Evolutionary conservation across 37 sponge, comb jelly and placozoan species (phyloP), one percentile per base, ranked within the genome.

Genomic region (Beroe ovata): DNA sequence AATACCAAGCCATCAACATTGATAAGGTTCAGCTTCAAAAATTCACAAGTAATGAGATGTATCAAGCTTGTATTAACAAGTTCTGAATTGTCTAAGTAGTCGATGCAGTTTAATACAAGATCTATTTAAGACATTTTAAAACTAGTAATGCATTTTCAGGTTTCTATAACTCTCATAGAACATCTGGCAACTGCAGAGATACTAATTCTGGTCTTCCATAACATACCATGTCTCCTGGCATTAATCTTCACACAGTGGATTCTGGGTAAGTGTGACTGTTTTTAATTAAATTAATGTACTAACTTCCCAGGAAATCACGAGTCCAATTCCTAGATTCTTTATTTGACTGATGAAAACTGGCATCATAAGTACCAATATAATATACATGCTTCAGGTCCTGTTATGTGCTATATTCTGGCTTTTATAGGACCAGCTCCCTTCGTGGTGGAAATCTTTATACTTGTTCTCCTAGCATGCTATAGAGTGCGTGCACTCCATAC

Each of bases 371-470:
- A n/a, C n/a, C n/a, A n/a, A n/a, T n/a, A n/a, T n/a, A n/a, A n/a
- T n/a, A n/a, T n/a, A n/a, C n/a, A n/a, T n/a, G n/a, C n/a, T 40
- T 18, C 84, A 77, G 84, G 84, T 77, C 84, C 84, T 0, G n/a
- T 36, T 25, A 33, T 77, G 47, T 77, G 84, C 84, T 77, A 77
- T 54, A 20, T 77, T n/a, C 22, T 42, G 11, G 84, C 84, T 26
- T 77, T 77, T 23, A 1, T 77, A 21, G 84, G 84, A 23, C 26
- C 84, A 35, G 33, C 41, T 23, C 84, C 84, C 8, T 77, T 77
- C 21, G 84, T 77, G 2, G 84, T 77, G 42, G 84, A 77, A 54
- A 77, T 77, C 84, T 36, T 77, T 23, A 77, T 77, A 23, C 47
- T 77, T 1, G 84, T 77, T 2, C 16, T 35, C 28, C 84, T 77